These are phyloP conservation scores for Psilanteris sp. DNA, from an alignment of 1,140 invertebrate genomes.

Conservation along the genomic window DNA sequence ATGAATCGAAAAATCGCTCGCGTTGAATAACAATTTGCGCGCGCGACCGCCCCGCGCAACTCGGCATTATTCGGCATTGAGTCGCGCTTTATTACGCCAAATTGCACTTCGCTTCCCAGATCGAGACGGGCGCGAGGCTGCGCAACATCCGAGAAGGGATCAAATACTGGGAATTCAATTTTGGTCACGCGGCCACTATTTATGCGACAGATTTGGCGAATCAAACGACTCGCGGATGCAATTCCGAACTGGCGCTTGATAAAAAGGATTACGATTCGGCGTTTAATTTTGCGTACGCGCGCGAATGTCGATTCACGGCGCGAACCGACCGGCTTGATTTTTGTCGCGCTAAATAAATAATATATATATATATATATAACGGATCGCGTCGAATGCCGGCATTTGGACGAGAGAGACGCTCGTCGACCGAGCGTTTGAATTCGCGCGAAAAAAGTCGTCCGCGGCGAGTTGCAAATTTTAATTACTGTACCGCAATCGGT, in stretches of 20 bases:
- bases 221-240: neutral
- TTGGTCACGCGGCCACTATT: conserved; percentile 12
- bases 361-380: too few species aligned
- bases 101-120: conserved; percentile 13
- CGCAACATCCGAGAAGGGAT: conserved; percentile 28
- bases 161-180: conserved; percentile 41
- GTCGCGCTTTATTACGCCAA: conserved; percentile 23
- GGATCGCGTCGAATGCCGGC: too few species aligned
- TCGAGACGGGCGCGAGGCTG: conserved; percentile 16
- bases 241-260: neutral
- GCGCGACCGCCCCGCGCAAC: neutral
- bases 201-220: conserved; percentile 20
- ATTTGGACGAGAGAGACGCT: too few species aligned
- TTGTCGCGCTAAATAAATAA: too few species aligned
- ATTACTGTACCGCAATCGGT: conserved; percentile 32
- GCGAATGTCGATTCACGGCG: too few species aligned
- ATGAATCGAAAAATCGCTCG: conserved; percentile 13
- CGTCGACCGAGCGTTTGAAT: too few species aligned
- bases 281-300: too few species aligned
- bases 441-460: too few species aligned
- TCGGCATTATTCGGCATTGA: conserved; percentile 20
- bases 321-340: too few species aligned
- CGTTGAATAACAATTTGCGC: conserved; percentile 1
- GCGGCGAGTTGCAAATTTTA: conserved; percentile 11
- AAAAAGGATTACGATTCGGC: too few species aligned